Conservation (phyloP, 2,888 invertebrate species). For the Homarus gammarus region DNA sequence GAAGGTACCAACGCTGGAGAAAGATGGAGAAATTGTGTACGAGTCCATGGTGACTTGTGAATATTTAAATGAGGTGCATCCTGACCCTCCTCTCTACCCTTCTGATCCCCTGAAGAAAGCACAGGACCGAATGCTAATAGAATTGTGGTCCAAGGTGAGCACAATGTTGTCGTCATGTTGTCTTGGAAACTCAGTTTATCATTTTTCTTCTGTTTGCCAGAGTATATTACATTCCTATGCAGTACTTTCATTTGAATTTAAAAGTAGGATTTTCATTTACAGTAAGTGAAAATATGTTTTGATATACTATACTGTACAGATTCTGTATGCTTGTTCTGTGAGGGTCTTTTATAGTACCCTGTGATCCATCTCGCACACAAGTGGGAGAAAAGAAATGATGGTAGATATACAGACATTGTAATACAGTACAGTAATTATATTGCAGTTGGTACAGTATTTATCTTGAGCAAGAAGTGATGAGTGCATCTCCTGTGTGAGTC, state of each 20-base stretch:
- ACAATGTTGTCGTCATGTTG: too few species aligned
- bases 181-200: not conserved
- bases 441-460: too few species aligned
- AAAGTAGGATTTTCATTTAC: not conserved
- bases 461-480: too few species aligned
- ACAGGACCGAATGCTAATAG: slow-evolving; percentile 86
- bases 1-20: slow-evolving; percentile 89
- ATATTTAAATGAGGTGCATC: slow-evolving; percentile 90
- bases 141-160: slow-evolving; percentile 78
- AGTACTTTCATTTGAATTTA: not conserved
- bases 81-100: slow-evolving; percentile 84
- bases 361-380: too few species aligned
- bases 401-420: too few species aligned
- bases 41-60: slow-evolving; percentile 90
- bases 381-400: too few species aligned
- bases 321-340: too few species aligned
- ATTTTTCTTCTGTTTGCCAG: not conserved
- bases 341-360: too few species aligned
- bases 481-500: too few species aligned
- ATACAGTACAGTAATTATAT: too few species aligned
- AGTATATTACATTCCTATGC: not conserved
- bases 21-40: slow-evolving; percentile 82
- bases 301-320: too few species aligned
- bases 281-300: not conserved
- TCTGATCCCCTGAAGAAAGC: slow-evolving; percentile 85